phyloP scores from a whole-genome alignment of 2,113 vertebrate genomes.

The Pogona vitticeps region DNA sequence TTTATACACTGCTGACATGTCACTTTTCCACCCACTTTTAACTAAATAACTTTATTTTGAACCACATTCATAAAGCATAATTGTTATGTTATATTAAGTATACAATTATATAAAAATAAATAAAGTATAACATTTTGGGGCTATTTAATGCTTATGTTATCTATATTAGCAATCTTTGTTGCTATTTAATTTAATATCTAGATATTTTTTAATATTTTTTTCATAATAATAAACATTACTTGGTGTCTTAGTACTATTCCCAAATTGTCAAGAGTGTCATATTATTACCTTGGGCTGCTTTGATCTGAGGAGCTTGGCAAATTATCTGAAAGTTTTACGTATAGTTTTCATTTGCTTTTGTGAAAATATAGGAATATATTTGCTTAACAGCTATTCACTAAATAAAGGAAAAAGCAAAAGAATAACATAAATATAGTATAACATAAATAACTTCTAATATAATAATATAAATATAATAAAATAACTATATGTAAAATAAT shows the following conservation, averaged over 20 bases:
- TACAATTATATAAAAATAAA: background rate
- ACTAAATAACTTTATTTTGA: background rate
- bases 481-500: too few species aligned
- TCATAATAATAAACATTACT: background rate
- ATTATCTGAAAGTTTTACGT: background rate
- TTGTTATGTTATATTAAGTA: background rate
- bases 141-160: background rate
- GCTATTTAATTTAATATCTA: background rate
- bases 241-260: background rate
- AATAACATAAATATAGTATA: too few species aligned
- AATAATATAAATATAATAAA: too few species aligned
- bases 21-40: background rate
- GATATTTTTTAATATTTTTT: background rate
- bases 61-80: background rate
- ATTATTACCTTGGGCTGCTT: background rate
- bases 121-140: background rate
- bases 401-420: too few species aligned
- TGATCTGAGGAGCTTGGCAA: background rate
- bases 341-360: too few species aligned
- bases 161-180: background rate
- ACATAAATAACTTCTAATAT: too few species aligned
- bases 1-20: background rate
- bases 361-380: too few species aligned
- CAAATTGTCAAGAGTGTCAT: background rate
- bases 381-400: too few species aligned